Conservation (phyloP, 2,888 invertebrate species). For the Uropetala carovei region DNA sequence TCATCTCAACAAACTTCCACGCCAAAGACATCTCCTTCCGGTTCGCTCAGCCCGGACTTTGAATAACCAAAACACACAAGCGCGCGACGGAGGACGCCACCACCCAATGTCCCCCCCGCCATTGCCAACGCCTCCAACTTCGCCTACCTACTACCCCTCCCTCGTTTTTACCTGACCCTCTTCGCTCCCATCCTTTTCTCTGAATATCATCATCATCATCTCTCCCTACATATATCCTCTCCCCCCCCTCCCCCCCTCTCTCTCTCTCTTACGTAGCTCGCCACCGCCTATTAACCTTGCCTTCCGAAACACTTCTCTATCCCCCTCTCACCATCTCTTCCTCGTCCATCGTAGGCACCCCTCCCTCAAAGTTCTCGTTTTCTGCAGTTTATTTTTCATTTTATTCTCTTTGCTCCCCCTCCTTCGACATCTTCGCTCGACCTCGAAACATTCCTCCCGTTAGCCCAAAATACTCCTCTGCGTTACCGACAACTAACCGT, state of each 20-base stretch:
- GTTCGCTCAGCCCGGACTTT: conserved; percentile 1
- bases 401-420: no score
- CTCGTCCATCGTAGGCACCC: background rate
- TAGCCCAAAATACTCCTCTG: no score
- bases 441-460: no score
- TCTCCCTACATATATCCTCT: no score
- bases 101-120: background rate
- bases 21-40: conserved; percentile 23
- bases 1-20: conserved; percentile 19
- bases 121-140: background rate
- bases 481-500: no score
- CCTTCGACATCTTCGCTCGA: no score
- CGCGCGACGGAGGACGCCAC: background rate
- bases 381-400: background rate
- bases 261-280: no score
- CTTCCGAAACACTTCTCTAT: no score
- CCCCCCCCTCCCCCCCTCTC: no score
- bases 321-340: no score
- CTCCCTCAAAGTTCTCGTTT: background rate
- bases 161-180: background rate
- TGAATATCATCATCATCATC: background rate
- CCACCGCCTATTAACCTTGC: no score
- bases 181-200: background rate
- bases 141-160: background rate
- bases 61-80: background rate